These are phyloP conservation scores for Teleogryllus occipitalis DNA, from an alignment of 1,140 invertebrate species.

Conservation along the genomic window DNA sequence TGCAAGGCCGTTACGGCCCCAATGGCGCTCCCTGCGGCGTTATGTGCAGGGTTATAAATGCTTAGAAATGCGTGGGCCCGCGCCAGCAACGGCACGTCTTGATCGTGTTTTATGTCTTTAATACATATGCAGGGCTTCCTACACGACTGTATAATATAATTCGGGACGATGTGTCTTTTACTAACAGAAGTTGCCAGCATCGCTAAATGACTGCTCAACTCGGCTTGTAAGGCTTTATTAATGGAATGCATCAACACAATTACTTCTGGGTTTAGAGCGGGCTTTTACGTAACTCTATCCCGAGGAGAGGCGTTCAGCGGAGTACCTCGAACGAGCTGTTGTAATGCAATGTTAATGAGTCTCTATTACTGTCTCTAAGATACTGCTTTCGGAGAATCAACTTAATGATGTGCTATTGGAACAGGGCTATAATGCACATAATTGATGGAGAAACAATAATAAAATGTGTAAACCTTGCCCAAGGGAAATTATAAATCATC, in stretches of 20 bases:
- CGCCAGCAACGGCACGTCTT: background rate
- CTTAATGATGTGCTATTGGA: too few relatives aligned
- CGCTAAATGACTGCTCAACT: background rate
- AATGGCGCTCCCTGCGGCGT: background rate
- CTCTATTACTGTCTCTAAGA: too few relatives aligned
- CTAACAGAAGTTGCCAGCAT: background rate
- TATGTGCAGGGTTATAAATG: background rate
- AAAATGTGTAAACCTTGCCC: too few relatives aligned
- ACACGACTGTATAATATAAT: conserved; percentile 1
- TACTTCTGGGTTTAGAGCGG: background rate
- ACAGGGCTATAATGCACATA: too few relatives aligned
- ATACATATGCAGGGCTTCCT: conserved; percentile 3
- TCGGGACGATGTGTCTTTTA: background rate
- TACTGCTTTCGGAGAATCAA: too few relatives aligned
- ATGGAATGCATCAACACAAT: background rate
- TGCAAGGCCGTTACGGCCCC: background rate
- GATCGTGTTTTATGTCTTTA: background rate
- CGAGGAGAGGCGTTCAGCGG: too few relatives aligned
- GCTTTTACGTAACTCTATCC: too few relatives aligned
- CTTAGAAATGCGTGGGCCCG: background rate
- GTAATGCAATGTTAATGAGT: too few relatives aligned
- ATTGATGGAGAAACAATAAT: too few relatives aligned
- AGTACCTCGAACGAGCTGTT: too few relatives aligned
- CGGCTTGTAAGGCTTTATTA: background rate
- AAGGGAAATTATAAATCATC: too few relatives aligned